Evolutionary conservation across 2,797 vertebrate genomes (phyloP).

Genomic region (Galaxias olidus): DNA sequence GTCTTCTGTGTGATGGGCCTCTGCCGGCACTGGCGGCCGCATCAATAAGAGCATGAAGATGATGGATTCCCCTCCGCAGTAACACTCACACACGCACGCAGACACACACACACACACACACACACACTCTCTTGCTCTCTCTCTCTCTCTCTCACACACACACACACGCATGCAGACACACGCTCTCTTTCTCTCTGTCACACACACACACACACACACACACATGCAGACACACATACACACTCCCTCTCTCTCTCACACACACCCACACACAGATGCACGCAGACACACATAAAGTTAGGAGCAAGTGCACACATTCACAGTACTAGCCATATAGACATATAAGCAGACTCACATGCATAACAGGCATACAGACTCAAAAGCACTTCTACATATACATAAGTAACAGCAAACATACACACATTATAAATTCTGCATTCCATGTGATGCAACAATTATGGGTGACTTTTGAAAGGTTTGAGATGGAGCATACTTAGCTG

Average conservation of each 20-base stretch:
- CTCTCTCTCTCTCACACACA: conserved; percentile 23
- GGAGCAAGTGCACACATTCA: too few species aligned
- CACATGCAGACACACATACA: conserved; percentile 20
- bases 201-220: conserved; percentile 31
- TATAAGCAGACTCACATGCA: not conserved
- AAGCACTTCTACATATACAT: not conserved
- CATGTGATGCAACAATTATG: too few species aligned
- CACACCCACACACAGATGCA: conserved; percentile 23
- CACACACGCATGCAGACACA: conserved; percentile 25
- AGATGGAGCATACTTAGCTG: conserved; percentile 7
- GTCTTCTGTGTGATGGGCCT: conserved; percentile 61
- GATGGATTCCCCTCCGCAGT: conserved; percentile 69
- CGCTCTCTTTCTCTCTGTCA: too few species aligned
- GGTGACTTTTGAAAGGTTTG: conserved; percentile 25
- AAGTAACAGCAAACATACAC: conserved; percentile 11
- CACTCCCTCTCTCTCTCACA: conserved; percentile 25
- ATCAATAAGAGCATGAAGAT: conserved; percentile 77
- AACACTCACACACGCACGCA: conserved; percentile 32
- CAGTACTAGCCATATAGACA: not conserved
- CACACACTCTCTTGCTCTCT: conserved; percentile 7
- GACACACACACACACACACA: conserved; percentile 20
- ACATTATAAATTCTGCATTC: not conserved
- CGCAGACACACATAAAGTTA: conserved; percentile 12
- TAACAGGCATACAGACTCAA: conserved; percentile 14
- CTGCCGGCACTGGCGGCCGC: conserved; percentile 69